These are phyloP conservation scores for Opisthograptis luteolata DNA, from an alignment of 2,888 invertebrate species.

Conservation along the genomic window DNA sequence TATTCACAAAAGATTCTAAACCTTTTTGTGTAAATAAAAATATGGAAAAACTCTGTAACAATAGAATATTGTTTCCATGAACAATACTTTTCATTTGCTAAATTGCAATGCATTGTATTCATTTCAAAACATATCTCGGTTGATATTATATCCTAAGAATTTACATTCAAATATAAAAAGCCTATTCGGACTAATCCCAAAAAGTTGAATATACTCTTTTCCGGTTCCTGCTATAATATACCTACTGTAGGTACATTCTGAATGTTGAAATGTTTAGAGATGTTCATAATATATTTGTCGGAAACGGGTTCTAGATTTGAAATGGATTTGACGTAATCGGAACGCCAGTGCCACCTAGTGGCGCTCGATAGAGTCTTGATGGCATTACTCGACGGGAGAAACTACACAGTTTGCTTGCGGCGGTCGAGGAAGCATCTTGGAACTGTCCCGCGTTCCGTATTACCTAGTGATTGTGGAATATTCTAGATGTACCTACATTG, in stretches of 20 bases:
- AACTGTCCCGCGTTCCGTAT: no score
- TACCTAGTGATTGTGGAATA: no score
- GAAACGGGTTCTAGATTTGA: no score
- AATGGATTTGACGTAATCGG: no score
- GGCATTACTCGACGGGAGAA: no score
- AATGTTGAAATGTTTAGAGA: constrained; percentile 5
- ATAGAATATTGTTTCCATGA: constrained; percentile 2
- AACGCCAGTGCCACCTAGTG: no score
- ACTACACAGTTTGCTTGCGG: no score
- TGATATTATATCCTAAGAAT: constrained; percentile 8
- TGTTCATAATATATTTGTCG: not conserved
- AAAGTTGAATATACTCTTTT: constrained; percentile 27
- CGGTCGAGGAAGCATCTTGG: no score
- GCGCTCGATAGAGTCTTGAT: no score
- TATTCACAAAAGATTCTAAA: no score
- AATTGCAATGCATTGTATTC: not conserved
- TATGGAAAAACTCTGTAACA: not conserved
- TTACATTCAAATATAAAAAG: constrained; percentile 2
- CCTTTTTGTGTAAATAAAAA: not conserved
- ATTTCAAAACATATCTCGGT: constrained; percentile 4
- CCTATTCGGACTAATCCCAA: constrained; percentile 11
- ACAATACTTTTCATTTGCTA: constrained; percentile 1
- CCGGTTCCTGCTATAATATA: constrained; percentile 23
- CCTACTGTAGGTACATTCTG: constrained; percentile 1
- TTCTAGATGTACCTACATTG: no score